Evolutionary conservation across 1,140 invertebrate genomes (phyloP).

Genomic region (Cotesia chilonis): DNA sequence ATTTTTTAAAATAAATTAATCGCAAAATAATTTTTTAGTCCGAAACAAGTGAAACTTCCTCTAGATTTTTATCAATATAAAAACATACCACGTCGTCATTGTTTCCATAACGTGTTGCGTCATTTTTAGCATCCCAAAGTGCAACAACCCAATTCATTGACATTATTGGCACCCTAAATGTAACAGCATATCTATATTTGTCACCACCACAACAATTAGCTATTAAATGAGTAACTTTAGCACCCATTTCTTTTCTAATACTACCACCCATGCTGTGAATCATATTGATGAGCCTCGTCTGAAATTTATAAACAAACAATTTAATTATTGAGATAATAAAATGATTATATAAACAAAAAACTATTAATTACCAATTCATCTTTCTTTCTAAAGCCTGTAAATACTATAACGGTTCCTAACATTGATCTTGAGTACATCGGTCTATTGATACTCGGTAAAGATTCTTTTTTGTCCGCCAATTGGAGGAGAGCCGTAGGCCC

Average conservation of each 20-base stretch:
- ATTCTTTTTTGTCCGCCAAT: conserved; percentile 74
- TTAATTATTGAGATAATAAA: conserved; percentile 13
- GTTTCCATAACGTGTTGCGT: conserved; percentile 72
- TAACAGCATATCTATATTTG: conserved; percentile 86
- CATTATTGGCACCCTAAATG: conserved; percentile 89
- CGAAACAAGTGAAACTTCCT: too few relatives aligned
- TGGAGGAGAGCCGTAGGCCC: conserved; percentile 81
- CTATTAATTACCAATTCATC: conserved; percentile 79
- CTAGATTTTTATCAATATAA: conserved; percentile 7
- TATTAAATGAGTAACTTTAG: conserved; percentile 91
- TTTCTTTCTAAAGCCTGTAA: conserved; percentile 88
- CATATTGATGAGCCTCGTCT: conserved; percentile 84
- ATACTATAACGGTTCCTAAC: conserved; percentile 85
- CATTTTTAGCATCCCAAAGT: conserved; percentile 82
- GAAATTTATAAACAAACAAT: conserved; percentile 46
- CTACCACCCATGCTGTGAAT: conserved; percentile 96
- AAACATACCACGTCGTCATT: conserved; percentile 73
- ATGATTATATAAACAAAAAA: background rate
- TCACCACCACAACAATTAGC: conserved; percentile 85
- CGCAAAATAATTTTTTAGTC: too few relatives aligned
- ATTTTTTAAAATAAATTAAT: too few relatives aligned
- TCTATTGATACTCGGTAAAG: conserved; percentile 75
- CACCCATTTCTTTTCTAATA: conserved; percentile 86
- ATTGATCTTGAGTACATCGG: conserved; percentile 89
- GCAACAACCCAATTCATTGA: conserved; percentile 85